Conservation (phyloP, 2,888 invertebrate species). For the Falcaria lacertinaria region DNA sequence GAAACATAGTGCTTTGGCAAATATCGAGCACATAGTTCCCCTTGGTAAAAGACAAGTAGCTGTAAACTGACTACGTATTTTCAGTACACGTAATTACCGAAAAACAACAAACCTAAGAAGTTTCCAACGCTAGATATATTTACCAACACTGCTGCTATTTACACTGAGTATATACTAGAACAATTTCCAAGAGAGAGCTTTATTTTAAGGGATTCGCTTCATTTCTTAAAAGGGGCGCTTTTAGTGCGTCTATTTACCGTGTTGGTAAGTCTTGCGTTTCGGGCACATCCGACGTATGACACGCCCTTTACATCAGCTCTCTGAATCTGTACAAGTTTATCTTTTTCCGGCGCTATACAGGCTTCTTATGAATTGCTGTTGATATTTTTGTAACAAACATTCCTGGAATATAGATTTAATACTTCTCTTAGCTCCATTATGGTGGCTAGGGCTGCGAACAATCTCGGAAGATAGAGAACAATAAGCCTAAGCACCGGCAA, state of each 20-base stretch:
- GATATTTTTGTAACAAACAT: too few species aligned
- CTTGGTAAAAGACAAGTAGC: too few species aligned
- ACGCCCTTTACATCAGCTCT: conserved; percentile 43
- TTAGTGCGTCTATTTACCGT: conserved; percentile 30
- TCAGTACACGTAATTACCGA: not conserved
- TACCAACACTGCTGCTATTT: not conserved
- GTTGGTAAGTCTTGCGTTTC: conserved; percentile 35
- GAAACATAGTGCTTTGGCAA: too few species aligned
- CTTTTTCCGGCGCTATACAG: not conserved
- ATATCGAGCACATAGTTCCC: too few species aligned
- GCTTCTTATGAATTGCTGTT: too few species aligned
- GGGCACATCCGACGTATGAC: conserved; percentile 34
- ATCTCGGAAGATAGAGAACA: too few species aligned
- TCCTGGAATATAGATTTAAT: too few species aligned
- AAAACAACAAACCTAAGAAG: not conserved
- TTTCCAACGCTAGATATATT: not conserved
- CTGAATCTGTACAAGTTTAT: not conserved
- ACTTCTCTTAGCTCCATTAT: too few species aligned
- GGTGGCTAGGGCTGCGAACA: too few species aligned
- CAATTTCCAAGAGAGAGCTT: not conserved
- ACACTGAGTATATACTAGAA: not conserved
- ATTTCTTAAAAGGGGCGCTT: conserved; percentile 34
- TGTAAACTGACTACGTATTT: too few species aligned
- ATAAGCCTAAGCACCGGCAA: too few species aligned
- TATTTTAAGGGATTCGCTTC: conserved; percentile 16